Base-by-base conservation (phyloP, 2,888 invertebrate species). In the Dorcus hopei region DNA sequence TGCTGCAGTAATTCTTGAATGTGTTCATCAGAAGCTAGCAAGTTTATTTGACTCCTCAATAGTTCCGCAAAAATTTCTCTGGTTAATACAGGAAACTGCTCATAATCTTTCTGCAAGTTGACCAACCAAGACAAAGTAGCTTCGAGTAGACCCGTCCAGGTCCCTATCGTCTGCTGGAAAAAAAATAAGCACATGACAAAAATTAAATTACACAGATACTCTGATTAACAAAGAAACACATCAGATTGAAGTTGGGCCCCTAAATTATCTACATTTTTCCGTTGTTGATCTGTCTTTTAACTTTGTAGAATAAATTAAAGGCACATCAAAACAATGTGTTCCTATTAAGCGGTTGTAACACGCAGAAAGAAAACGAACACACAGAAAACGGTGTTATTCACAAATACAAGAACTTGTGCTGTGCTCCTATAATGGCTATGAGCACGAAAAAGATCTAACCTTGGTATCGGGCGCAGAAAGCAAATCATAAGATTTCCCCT, bases 1-100 rank as follows among this genome's bases (percentile, higher is more conserved):
- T 87, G 87, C 63, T 83, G 81, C 40, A 87, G 79, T 33, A 88
- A 74, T 69, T 86, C 83, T 55, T 81, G 79, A 67, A 87, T 81
- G 71, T 88, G 86, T 23, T 84, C 83, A 66, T 87, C 85, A 14
- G 84, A 83, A 5, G 86, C 85, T 56, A 88, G 75, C 11, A 87
- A 82, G 74, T 88, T 88, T 26, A 88, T 83, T 65, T 86, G 82
- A 41, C 74, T 73, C 56, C 84, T 77, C 41, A 85, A 75, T 64
- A 82, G 74, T 43, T 83, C 82, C 14, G 82, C 79, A 73, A 88
- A 87, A 54, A 80, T 79, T 23, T 80, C 78, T 81, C 83, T 85
- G 8, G 82, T 79, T 64, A 87, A 76, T 9, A 87, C 86, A 0
- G 88, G 87, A 73, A 85, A 86, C 41, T 81, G 79, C 57, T 82